Base-by-base conservation (phyloP, 2,113 vertebrate species). In the Phainopepla nitens region DNA sequence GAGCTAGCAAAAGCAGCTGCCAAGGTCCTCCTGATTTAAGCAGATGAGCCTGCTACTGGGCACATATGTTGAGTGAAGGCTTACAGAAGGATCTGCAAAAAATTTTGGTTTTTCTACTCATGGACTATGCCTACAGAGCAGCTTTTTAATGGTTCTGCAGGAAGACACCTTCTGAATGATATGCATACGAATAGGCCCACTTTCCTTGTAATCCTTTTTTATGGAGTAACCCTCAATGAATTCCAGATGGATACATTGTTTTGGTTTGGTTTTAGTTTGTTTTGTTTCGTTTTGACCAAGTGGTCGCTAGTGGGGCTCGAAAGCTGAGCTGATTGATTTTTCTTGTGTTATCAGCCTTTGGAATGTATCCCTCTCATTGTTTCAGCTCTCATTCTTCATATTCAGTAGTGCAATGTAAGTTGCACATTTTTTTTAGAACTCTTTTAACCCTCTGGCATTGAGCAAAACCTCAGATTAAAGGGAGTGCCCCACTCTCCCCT, bases 1-100 rank as follows among this genome's bases (percentile, higher is more conserved):
- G 79, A 94, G 68, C 91, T 92, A 82, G 86, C 61, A 82, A 93
- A 93, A 80, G 27, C 39, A 86, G 60, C 76, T 89, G 90, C 86
- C 82, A 92, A 81, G 23, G 79, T 78, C 82, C 49, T 76, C 82
- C 58, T 89, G 60, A 70, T 29, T 39, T 73, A 71, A 93, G 82
- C 5, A 18, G 77, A 78, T 90, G 68, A 90, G 71, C 44, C 68
- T 80, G 90, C 42, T 89, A 60, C 60, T 93, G 93, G 89, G 72
- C 72, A 75, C 86, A 68, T 54, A 58, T 25, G n/a, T 62, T 92
- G 75, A 92, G 29, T 66, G 76, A 86, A 87, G 21, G 9, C 56
- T 83, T 83, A 45, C 44, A 88, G 75, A 80, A 80, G 27, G 10
- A 71, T 57, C 41, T 90, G 31, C 36, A 36, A 88, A 91, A 82